Evolutionary conservation across 2,797 vertebrate species (phyloP).

Genomic region (Sitta carolinensis): DNA sequence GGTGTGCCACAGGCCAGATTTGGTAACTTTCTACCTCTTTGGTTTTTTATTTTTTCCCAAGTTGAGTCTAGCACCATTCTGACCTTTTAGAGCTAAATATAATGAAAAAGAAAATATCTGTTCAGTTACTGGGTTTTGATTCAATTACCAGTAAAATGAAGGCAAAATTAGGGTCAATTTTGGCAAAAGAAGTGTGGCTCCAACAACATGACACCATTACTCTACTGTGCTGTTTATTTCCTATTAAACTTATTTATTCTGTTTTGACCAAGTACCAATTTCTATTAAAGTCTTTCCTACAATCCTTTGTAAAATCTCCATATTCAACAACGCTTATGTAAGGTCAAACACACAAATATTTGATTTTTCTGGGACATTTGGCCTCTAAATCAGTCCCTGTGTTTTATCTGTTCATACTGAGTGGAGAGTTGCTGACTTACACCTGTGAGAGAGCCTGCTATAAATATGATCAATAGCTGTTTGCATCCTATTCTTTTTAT

Average conservation of each 20-base stretch:
- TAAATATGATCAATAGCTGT: slow-evolving; percentile 13
- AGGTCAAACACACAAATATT: not conserved
- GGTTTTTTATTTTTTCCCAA: not conserved
- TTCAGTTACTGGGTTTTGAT: not conserved
- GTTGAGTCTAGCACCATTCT: not conserved
- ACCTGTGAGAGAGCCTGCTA: not conserved
- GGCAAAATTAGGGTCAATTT: not conserved
- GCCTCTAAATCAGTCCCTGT: not conserved
- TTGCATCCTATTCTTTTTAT: slow-evolving; percentile 40
- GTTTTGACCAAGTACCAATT: not conserved
- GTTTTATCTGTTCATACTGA: not conserved
- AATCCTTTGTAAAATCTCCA: not conserved
- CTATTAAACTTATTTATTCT: not conserved
- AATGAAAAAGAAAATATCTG: not conserved
- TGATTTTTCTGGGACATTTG: not conserved
- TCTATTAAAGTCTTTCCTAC: not conserved
- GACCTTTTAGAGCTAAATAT: not conserved
- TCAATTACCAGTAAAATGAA: not conserved
- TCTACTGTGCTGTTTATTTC: not conserved
- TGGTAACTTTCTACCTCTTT: not conserved
- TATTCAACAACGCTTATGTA: not conserved
- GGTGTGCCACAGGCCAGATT: not conserved
- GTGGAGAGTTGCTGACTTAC: not conserved
- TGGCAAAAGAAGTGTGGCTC: not conserved
- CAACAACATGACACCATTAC: not conserved